Evolutionary conservation across 1,140 invertebrate species (phyloP).

Genomic region (Drosophila insularis): DNA sequence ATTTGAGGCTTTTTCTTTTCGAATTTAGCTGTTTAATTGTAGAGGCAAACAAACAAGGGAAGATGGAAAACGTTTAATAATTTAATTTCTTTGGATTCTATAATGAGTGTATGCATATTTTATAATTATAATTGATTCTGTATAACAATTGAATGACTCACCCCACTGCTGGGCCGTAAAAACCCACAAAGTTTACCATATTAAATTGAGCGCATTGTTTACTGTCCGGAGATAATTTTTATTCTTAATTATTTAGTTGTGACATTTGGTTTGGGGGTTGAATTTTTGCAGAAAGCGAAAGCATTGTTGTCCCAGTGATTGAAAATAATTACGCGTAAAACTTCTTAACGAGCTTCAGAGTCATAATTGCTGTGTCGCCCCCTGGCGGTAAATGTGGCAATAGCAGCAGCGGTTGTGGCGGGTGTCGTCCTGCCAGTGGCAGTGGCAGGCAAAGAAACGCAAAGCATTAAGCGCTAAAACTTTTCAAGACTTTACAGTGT

Average conservation of each 20-base stretch:
- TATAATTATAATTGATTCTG: conserved; percentile 47
- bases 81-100: conserved; percentile 48
- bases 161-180: neutral
- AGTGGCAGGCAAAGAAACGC: conserved; percentile 22
- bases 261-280: neutral
- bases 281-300: conserved; percentile 2
- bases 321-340: conserved; percentile 48
- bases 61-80: conserved; percentile 34
- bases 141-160: neutral
- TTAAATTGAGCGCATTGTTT: conserved; percentile 44
- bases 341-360: conserved; percentile 43
- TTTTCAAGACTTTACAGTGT: conserved; percentile 23
- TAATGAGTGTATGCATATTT: conserved; percentile 58
- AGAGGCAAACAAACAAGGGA: neutral
- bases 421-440: neutral
- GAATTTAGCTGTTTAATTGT: neutral
- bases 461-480: conserved; percentile 15
- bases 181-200: conserved; percentile 7
- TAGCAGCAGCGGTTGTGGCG: conserved; percentile 1
- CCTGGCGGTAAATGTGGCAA: conserved; percentile 20
- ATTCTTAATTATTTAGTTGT: neutral
- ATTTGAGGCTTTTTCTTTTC: neutral
- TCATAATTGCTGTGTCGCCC: conserved; percentile 40
- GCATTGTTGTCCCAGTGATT: conserved; percentile 25
- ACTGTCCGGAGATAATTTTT: conserved; percentile 1